phyloP scores from a whole-genome alignment of 2,113 vertebrate genomes.

The Progne subis region DNA sequence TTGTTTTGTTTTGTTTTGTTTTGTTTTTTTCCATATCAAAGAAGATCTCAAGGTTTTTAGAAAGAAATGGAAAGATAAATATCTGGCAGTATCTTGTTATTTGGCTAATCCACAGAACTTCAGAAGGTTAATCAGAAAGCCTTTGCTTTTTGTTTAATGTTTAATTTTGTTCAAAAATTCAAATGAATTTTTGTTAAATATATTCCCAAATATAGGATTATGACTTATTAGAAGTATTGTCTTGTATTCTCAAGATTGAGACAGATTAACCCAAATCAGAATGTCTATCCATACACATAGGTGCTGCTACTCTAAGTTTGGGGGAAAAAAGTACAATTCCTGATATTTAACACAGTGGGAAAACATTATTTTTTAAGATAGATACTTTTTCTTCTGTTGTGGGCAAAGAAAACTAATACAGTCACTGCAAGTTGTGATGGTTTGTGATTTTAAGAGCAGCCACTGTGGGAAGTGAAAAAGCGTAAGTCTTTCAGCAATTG shows the following conservation, averaged over 20 bases:
- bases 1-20: too few species aligned
- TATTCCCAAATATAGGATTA: not conserved
- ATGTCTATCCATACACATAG: not conserved
- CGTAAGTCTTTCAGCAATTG: too few species aligned
- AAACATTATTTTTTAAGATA: not conserved
- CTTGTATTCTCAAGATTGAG: not conserved
- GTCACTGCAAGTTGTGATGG: not conserved
- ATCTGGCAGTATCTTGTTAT: not conserved
- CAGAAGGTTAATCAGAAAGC: not conserved
- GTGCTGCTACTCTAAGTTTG: not conserved
- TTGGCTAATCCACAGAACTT: not conserved
- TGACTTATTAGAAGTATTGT: not conserved
- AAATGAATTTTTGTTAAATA: not conserved
- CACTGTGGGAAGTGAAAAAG: not conserved
- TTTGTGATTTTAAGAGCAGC: not conserved
- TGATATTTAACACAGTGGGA: not conserved
- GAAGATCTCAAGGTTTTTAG: not conserved
- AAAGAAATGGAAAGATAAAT: not conserved
- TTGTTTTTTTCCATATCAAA: not conserved
- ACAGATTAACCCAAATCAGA: not conserved
- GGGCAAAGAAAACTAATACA: not conserved
- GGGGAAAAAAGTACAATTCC: not conserved
- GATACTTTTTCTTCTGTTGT: not conserved
- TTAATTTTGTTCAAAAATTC: too few species aligned
- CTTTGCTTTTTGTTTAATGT: not conserved